Base-by-base conservation (phyloP, 2,113 vertebrate species). In the Bucco capensis region DNA sequence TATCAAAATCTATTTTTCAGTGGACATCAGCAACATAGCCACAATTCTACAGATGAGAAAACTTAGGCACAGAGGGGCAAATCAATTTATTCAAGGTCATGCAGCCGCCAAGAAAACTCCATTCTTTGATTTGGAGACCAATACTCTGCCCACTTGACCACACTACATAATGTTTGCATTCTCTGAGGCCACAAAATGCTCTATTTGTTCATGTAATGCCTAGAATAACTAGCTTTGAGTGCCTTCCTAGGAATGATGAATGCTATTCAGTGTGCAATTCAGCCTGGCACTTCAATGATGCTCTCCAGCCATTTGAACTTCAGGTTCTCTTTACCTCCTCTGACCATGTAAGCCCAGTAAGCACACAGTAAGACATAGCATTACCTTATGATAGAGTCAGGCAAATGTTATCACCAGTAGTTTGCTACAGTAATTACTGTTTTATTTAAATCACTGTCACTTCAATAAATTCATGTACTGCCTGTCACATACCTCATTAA, bases 131-230 rank as follows among this genome's bases (percentile, higher is more conserved):
- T 2, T 57, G 50, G 46, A 56, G 58, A 58, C 12, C 31, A 44
- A 3, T 70, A 27, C 21, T 47, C 62, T 79, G 57, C 82, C 94
- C 78, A 87, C 82, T 95, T 92, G 91, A 92, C 74, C 62, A 75
- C 51, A 65, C 50, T 79, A 58, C 54, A 87, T 85, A 94, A 94
- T 58, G 47, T 93, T 96, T 91, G 54, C 67, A 76, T 95, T 94
- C 66, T 95, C 58, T 87, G 25, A 54, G 78, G 54, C 64, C 74
- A 92, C 47, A 87, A 82, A 94, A 89, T 54, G 53, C 38, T 92
- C 37, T 64, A 14, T 92, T 94, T 91, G 81, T 94, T 84, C 84
- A 37, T 46, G 18, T n/a, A 87, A 85, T 58, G 30, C 54, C 47
- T 82, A 57, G 35, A 50, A 89, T 85, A 91, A 83, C 66, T 75